Evolutionary conservation across 2,113 vertebrate species (phyloP), one percentile per base, ranked within the genome.

Genomic region (Hippocampus comes): DNA sequence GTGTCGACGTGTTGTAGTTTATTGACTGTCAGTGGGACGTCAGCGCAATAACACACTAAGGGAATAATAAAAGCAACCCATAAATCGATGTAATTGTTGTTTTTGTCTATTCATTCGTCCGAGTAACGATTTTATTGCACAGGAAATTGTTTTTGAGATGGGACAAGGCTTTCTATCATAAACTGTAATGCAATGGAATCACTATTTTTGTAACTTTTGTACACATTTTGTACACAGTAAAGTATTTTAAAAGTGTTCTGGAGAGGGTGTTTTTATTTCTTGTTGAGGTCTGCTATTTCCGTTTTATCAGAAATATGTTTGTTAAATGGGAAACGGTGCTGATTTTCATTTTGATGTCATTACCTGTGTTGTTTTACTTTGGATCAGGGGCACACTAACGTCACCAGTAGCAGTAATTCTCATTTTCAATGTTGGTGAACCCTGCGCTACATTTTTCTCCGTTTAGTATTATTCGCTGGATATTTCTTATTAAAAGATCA

Each of bases 161-260:
- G 43, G 56, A 59, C 56, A 30, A 6, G 15, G 30, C 73, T 72
- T 27, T 63, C 7, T 42, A 2, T 73, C 53, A 73, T 46, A 72
- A 34, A 69, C 38, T 70, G 49, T 72, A 78, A 68, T 56, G 71
- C 41, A 63, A 78, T 63, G n/a, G 73, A 69, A 77, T 57, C 69
- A 78, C 49, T 87, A 81, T 88, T 88, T 86, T 86, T 86, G 63
- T 88, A 86, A 69, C 65, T 38, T 63, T 86, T 64, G 73, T 80
- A 71, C 67, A 71, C 67, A 84, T 38, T 63, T 86, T 64, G 73
- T 80, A 71, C 67, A 71, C 67, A 84, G 84, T 82, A 84, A 88
- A 88, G 67, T 15, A 72, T 65, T 80, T 4, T 53, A 21, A 63
- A 66, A 67, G 5, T 46, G 34, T 41, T 38, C 3, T n/a, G 23